These are phyloP conservation scores for Gorsachius magnificus DNA, from an alignment of 2,797 vertebrate genomes.

Conservation along the genomic window DNA sequence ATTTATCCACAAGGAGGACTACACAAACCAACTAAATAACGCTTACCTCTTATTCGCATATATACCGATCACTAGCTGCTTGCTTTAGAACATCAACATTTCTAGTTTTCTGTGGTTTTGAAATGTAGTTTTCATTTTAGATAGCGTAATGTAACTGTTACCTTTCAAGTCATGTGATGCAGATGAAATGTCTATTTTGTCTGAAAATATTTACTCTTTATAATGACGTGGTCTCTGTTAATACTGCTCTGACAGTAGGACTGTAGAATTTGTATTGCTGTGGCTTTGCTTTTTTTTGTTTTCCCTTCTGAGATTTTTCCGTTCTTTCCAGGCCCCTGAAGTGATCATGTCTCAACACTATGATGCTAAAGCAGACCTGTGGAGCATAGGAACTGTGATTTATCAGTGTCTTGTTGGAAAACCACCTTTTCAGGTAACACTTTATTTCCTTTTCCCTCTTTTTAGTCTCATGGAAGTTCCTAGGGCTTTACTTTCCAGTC, in stretches of 20 bases:
- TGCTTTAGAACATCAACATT: neutral
- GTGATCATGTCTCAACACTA: slow-evolving; percentile 99
- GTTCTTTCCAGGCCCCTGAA: slow-evolving; percentile 87
- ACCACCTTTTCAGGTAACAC: slow-evolving; percentile 92
- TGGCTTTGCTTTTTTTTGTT: neutral
- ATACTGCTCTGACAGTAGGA: neutral
- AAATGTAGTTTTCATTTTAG: neutral
- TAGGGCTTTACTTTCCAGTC: neutral
- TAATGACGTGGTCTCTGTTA: neutral
- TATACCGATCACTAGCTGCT: neutral
- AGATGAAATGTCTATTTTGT: neutral
- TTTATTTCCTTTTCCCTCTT: neutral
- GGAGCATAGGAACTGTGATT: slow-evolving; percentile 97
- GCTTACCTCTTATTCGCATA: neutral
- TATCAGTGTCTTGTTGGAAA: slow-evolving; percentile 98
- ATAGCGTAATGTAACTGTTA: neutral
- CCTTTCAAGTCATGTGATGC: neutral
- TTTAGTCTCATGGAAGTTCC: neutral
- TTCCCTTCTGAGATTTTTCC: neutral
- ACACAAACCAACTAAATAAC: neutral
- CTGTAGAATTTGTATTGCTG: neutral
- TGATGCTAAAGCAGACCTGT: slow-evolving; percentile 94
- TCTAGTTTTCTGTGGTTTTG: neutral
- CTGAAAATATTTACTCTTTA: neutral
- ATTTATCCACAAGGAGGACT: neutral